Conservation (phyloP, 2,797 vertebrate species). For the Rhincodon typus region DNA sequence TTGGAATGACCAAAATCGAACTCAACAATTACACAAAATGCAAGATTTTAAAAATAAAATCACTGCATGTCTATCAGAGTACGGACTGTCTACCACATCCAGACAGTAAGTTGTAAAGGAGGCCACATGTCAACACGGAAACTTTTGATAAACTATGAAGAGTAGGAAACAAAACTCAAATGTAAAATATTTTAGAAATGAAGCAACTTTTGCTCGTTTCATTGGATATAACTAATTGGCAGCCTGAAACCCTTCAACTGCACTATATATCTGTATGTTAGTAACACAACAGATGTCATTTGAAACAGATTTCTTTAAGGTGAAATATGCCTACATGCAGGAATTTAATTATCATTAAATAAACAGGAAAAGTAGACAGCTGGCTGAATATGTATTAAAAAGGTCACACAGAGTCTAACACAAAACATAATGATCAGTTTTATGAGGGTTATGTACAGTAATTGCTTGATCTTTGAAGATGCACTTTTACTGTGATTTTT, state of each 20-base stretch:
- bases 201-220: constrained; percentile 11
- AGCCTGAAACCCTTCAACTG: constrained; percentile 29
- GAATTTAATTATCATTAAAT: constrained; percentile 37
- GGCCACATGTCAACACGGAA: constrained; percentile 31
- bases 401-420: constrained; percentile 34
- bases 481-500: constrained; percentile 3
- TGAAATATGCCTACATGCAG: constrained; percentile 37
- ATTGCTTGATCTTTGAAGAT: constrained; percentile 30
- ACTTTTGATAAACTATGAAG: constrained; percentile 33
- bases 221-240: constrained; percentile 34
- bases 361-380: constrained; percentile 35
- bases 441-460: constrained; percentile 7
- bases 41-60: neutral
- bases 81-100: neutral
- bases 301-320: constrained; percentile 37
- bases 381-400: constrained; percentile 35
- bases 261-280: constrained; percentile 32
- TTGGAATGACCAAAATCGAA: neutral
- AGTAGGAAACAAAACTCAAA: constrained; percentile 13
- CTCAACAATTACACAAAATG: constrained; percentile 15
- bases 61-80: neutral
- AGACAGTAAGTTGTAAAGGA: neutral
- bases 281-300: constrained; percentile 38
- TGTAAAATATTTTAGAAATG: constrained; percentile 35
- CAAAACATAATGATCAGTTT: constrained; percentile 25